A percentile compares a stretch with the other conserved stretches of the same genome.
Conservation (phyloP, 2,797 vertebrate species). For the Macropodus opercularis region DNA sequence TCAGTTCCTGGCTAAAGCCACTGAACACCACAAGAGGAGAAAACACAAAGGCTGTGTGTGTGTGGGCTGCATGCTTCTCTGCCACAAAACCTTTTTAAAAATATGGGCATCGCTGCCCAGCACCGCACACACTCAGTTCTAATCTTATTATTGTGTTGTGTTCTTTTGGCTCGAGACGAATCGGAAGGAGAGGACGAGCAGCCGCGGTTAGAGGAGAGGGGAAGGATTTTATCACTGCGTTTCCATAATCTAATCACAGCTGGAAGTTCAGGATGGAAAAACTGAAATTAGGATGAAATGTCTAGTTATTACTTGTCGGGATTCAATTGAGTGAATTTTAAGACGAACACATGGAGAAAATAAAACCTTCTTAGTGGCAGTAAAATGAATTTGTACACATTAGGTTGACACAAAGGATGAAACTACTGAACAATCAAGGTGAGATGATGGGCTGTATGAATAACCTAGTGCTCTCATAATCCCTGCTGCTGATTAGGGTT, state of each 20-base stretch:
- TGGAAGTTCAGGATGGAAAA: conserved; percentile 21
- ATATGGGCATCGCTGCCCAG: conserved; percentile 46
- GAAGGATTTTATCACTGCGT: conserved; percentile 28
- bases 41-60: conserved; percentile 31
- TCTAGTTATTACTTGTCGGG: conserved; percentile 6
- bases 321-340: conserved; percentile 1
- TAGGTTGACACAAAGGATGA: not conserved
- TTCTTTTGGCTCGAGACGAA: conserved; percentile 47
- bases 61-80: conserved; percentile 23
- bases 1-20: conserved; percentile 42
- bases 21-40: conserved; percentile 29
- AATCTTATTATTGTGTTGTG: conserved; percentile 76
- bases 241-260: conserved; percentile 41
- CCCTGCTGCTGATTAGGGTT: not conserved
- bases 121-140: conserved; percentile 59
- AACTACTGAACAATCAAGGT: not conserved
- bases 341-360: not conserved
- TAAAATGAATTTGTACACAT: not conserved
- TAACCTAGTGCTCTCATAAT: not conserved
- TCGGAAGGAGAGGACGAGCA: conserved; percentile 6
- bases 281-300: conserved; percentile 20
- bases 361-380: not conserved
- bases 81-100: conserved; percentile 51
- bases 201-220: conserved; percentile 15
- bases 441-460: not conserved